Evolutionary conservation across 2,888 invertebrate genomes (phyloP), one percentile per base, ranked within the genome.

Genomic region (Drosophila setosimentum): DNA sequence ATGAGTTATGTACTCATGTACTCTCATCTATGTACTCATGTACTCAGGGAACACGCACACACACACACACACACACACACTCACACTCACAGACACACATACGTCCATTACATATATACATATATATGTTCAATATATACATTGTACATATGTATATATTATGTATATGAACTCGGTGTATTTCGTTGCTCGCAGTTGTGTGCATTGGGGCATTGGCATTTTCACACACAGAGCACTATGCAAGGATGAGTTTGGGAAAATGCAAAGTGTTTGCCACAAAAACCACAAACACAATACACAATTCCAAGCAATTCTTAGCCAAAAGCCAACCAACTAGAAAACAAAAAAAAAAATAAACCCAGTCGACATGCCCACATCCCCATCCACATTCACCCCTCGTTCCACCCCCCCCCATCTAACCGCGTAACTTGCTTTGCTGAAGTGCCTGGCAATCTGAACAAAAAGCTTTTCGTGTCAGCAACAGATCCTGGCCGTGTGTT

Each of bases 381-480:
- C 58, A 21, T 18, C 30, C 45, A 11, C 18, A 11, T 13, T 16
- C 42, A 7, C 1, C 18, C 21, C 13, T 33, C 45, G 13, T 11
- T 11, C 35, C 13, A 13, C 21, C 10, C 13, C 24, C 7, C 11
- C 16, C n/a, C 59, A 7, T 35, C 35, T 6, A 13, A 2, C 2
- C 42, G 11, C 18, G 37, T 21, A 21, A 21, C 4, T 3, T n/a
- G 24, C 33, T 18, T 54, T 49, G 64, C 48, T 58, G 45, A 68
- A 71, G 78, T 80, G 72, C 68, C 60, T 58, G 77, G 77, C 72
- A 78, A 78, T 78, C 78, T 78, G 78, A 51, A 77, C 77, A 78
- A 80, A 78, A 78, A 78, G 78, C 81, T 78, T 80, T 78, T 77
- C 78, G 78, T 78, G 78, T 78, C 78, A 77, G 72, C 68, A 77